phyloP scores from a whole-genome alignment of 2,113 vertebrate species.

The Apaloderma vittatum region DNA sequence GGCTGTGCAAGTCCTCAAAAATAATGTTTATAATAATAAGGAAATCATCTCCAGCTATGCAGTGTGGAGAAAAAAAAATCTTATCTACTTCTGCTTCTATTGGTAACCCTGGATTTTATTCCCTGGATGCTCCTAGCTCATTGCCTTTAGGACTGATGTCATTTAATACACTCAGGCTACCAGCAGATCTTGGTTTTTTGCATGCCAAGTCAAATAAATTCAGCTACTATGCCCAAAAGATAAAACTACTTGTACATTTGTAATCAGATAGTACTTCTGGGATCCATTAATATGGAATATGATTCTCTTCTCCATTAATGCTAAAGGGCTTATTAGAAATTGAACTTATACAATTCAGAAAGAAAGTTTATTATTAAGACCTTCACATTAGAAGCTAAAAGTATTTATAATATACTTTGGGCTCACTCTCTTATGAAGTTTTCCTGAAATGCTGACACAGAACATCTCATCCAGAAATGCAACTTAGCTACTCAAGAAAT shows the following conservation, averaged over 20 bases:
- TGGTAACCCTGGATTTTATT: not conserved
- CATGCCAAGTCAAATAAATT: constrained; percentile 1
- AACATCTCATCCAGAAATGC: not conserved
- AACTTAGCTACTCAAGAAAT: not conserved
- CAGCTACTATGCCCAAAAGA: not conserved
- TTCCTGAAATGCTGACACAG: not conserved
- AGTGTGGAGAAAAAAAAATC: not conserved
- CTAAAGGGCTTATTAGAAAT: constrained; percentile 7
- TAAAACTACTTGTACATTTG: not conserved
- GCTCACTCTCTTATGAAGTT: not conserved
- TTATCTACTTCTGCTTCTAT: not conserved
- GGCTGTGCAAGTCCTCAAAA: not conserved
- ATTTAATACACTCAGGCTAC: not conserved
- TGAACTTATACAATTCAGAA: not conserved
- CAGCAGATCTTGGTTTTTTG: not conserved
- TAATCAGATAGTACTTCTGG: constrained; percentile 14
- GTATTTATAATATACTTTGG: not conserved
- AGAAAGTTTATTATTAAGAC: not conserved
- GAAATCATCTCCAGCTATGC: not conserved
- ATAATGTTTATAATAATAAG: not conserved
- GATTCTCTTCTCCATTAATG: constrained; percentile 13
- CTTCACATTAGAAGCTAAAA: not conserved
- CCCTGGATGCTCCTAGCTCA: not conserved
- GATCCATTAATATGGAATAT: not conserved
- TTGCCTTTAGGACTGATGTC: not conserved